A percentile compares a stretch with the other conserved stretches of the same genome.
Conservation (phyloP, 2,113 vertebrate species). For the Onychostoma macrolepis region DNA sequence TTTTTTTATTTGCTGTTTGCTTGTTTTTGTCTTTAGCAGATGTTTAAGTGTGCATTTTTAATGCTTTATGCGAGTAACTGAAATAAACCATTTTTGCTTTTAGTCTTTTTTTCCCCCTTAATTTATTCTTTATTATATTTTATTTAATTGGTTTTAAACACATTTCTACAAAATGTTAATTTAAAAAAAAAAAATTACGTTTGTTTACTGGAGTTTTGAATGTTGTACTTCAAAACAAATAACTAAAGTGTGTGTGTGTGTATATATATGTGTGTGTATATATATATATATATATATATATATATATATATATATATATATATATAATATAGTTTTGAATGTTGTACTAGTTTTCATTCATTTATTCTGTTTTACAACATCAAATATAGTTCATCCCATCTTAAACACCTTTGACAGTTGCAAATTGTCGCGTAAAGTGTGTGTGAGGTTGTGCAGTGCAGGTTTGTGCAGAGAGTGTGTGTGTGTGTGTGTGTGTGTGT, state of each 20-base stretch:
- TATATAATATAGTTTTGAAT: too few relatives aligned
- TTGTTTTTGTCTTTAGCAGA: neutral
- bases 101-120: neutral
- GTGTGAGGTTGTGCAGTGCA: neutral
- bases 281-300: neutral
- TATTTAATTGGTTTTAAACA: neutral
- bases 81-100: neutral
- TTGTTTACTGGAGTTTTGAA: neutral
- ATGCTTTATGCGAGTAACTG: neutral
- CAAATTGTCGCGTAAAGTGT: neutral
- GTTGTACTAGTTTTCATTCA: neutral
- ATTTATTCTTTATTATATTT: neutral
- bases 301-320: neutral
- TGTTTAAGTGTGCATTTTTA: neutral
- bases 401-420: neutral
- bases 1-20: neutral
- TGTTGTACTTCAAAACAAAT: neutral
- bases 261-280: too few relatives aligned
- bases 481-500: constrained; percentile 51
- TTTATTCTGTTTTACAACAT: neutral
- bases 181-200: too few relatives aligned
- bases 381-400: neutral
- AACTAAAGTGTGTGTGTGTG: too few relatives aligned
- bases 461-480: constrained; percentile 31
- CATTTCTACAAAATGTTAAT: too few relatives aligned